Base-by-base conservation (phyloP, 2,888 invertebrate species). In the Drosophila incognita region DNA sequence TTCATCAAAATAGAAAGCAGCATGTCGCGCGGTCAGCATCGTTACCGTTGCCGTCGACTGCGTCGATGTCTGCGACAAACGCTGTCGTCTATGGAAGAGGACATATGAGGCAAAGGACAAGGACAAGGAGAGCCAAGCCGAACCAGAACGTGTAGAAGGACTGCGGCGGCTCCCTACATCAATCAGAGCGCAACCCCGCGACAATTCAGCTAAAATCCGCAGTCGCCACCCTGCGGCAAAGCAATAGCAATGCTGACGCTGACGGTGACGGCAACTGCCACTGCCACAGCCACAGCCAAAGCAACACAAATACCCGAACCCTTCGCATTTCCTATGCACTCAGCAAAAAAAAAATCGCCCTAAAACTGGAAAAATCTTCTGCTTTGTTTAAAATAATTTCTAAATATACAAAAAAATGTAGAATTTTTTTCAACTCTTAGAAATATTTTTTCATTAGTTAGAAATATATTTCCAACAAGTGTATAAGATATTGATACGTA, bases 1-100 rank as follows among this genome's bases (percentile, higher is more conserved):
- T 81, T 77, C 87, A 91, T 84, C 87, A 80, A 88, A 87, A 84
- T 79, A 76, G 81, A 91, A 90, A 69, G 74, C 83, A 76, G 74
- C 65, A 74, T 76, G 74, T 81, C 70, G 83, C 76, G 76, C 67
- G 83, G 67, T 76, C 81, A 78, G 78, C 77, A 81, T 65, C 65
- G 63, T 72, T 71, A 58, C 62, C 76, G 54, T 70, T 27, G 29
- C 11, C 40, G 57, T 21, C 62, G 79, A 66, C 78, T 69, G 78
- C 69, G 81, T 69, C 77, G 18, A n/a, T 57, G 82, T 68, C 79
- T 74, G 79, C 71, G 82, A 79, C 75, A 79, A 82, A 60, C 68
- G 60, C 66, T 67, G 72, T 79, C 72, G 81, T 85, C 81, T 77
- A 69, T 85, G 78, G 74, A 70, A 73, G 77, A 76, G 81, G 82